Percentiles rank a stretch among this genome's conserved stretches.
Evolutionary conservation across 1,140 invertebrate genomes (phyloP).

Genomic region (Catajapyx aquilonaris): DNA sequence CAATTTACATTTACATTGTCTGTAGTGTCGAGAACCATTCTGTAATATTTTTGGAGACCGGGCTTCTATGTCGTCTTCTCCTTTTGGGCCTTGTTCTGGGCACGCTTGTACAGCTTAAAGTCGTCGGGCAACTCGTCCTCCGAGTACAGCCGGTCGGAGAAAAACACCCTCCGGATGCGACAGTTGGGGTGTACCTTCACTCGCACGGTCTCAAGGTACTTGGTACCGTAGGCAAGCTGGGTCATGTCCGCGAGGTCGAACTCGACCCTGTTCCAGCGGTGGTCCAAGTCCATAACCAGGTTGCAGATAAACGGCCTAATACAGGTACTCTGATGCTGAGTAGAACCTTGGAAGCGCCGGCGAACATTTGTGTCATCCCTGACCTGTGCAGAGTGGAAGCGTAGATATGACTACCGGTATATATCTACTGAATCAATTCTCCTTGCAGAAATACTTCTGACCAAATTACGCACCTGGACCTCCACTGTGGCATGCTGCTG

Average conservation of each 20-base stretch:
- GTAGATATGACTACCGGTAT: not conserved
- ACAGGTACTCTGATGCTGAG: constrained; percentile 39
- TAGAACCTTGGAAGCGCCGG: constrained; percentile 37
- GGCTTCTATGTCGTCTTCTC: too few relatives aligned
- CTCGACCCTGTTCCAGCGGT: constrained; percentile 44
- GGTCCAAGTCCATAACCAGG: constrained; percentile 41
- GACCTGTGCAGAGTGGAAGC: constrained; percentile 15
- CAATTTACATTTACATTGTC: too few relatives aligned
- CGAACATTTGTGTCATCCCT: constrained; percentile 40
- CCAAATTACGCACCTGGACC: constrained; percentile 98
- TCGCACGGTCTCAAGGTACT: constrained; percentile 39
- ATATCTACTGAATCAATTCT: constrained; percentile 8
- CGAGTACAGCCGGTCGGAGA: constrained; percentile 37
- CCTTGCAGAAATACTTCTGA: too few relatives aligned
- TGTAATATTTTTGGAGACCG: too few relatives aligned
- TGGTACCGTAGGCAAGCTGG: constrained; percentile 39
- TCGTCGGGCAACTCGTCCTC: constrained; percentile 43
- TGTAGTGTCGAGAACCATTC: too few relatives aligned
- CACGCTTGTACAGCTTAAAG: constrained; percentile 59
- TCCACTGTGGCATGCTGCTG: constrained; percentile 99
- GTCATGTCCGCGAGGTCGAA: constrained; percentile 43
- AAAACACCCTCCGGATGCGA: constrained; percentile 35
- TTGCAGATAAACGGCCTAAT: constrained; percentile 47
- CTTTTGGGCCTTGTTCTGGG: constrained; percentile 51
- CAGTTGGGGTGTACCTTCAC: constrained; percentile 43